These are phyloP conservation scores for Aegithalos caudatus DNA, from an alignment of 2,113 vertebrate genomes.

Conservation along the genomic window DNA sequence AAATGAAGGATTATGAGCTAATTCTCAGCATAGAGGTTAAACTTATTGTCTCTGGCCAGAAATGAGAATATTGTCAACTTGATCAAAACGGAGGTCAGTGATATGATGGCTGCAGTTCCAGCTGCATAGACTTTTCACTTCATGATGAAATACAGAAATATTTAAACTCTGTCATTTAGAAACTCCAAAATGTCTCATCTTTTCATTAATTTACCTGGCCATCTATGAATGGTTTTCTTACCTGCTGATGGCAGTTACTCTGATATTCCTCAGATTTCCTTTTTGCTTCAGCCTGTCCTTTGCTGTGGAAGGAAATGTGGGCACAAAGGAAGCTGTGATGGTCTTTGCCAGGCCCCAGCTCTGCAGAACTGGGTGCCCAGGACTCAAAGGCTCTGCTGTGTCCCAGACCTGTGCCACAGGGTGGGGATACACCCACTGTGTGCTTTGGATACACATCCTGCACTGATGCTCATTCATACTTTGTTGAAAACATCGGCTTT, in stretches of 20 bases:
- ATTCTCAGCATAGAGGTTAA: neutral
- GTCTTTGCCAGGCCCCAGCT: neutral
- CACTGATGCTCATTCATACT: neutral
- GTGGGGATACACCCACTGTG: accelerated
- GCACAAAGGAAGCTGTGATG: neutral
- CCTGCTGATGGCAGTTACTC: neutral
- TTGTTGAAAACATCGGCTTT: neutral
- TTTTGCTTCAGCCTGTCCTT: neutral
- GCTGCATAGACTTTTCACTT: neutral
- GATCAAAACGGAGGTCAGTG: neutral
- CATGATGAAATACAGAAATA: neutral
- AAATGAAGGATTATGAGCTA: neutral
- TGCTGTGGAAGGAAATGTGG: neutral
- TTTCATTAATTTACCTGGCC: neutral
- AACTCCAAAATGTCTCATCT: neutral
- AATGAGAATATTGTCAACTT: neutral
- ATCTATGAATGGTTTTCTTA: neutral
- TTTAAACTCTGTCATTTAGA: neutral
- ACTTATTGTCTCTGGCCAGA: neutral
- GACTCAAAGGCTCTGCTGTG: neutral
- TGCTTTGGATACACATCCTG: neutral
- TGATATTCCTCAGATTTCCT: neutral
- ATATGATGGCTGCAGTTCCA: neutral
- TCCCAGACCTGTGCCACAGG: accelerated
- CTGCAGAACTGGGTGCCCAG: neutral